Percentiles rank a stretch among this genome's conserved stretches.
These are phyloP conservation scores for Brachionus paranguensis DNA, from an alignment of 1,140 invertebrate genomes.

Conservation along the genomic window DNA sequence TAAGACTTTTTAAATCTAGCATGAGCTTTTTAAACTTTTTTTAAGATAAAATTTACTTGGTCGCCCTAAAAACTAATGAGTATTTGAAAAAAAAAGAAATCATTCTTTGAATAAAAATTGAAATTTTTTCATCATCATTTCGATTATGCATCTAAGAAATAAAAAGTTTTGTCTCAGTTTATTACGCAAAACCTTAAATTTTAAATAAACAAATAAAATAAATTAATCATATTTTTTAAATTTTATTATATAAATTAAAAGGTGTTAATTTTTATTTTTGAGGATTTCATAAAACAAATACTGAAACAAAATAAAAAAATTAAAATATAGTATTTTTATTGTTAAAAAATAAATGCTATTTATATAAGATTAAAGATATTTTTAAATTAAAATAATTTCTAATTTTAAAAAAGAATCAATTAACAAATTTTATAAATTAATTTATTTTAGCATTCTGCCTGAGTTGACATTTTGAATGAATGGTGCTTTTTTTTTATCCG, in stretches of 20 bases:
- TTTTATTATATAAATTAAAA: background rate
- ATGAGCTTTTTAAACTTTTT: background rate
- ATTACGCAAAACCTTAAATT: background rate
- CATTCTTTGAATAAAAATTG: background rate
- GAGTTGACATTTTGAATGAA: conserved; percentile 20
- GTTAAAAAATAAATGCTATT: background rate
- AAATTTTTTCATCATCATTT: background rate
- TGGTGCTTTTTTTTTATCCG: background rate
- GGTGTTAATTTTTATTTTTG: background rate
- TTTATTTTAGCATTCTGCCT: conserved; percentile 17
- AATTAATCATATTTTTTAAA: background rate
- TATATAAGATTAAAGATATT: background rate
- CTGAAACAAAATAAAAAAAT: background rate
- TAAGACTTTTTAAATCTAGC: background rate
- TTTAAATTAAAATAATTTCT: background rate
- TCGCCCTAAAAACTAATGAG: background rate
- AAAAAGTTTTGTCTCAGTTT: background rate
- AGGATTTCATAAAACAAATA: background rate
- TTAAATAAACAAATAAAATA: no score
- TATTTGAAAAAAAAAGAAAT: background rate
- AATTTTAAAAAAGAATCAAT: background rate
- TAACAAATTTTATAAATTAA: background rate
- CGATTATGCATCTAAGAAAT: background rate
- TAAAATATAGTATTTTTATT: background rate
- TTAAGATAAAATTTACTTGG: background rate